Conservation (phyloP, 2,888 invertebrate genomes). For the Hydrotaea diabolus region DNA sequence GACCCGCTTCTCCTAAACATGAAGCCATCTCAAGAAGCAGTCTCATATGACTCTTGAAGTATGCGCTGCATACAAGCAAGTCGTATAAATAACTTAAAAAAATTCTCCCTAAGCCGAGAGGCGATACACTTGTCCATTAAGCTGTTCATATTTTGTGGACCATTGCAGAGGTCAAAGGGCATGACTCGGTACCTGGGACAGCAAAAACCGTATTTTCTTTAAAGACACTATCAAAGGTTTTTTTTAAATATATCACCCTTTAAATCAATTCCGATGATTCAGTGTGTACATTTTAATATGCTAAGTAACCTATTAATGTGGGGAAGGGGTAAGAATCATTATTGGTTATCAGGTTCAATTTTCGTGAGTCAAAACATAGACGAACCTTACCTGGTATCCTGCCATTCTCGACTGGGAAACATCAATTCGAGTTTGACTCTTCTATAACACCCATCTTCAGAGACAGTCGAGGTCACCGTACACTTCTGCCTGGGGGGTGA, state of each 20-base stretch:
- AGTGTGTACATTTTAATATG: constrained; percentile 46
- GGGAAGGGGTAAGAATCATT: constrained; percentile 56
- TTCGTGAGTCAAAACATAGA: constrained; percentile 51
- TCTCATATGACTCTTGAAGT: constrained; percentile 19
- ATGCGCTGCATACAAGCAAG: constrained; percentile 24
- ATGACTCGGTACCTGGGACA: constrained; percentile 56
- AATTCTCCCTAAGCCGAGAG: constrained; percentile 49
- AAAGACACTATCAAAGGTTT: neutral
- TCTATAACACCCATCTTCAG: constrained; percentile 34
- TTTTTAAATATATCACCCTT: constrained; percentile 31
- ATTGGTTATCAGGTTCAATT: constrained; percentile 40
- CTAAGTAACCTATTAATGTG: constrained; percentile 57
- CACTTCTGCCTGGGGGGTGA: constrained; percentile 24
- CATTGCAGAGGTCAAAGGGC: constrained; percentile 44
- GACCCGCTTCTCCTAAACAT: neutral
- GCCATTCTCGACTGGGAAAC: constrained; percentile 13
- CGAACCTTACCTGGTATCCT: constrained; percentile 54
- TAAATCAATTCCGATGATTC: constrained; percentile 37
- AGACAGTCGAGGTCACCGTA: constrained; percentile 20
- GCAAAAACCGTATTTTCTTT: constrained; percentile 23
- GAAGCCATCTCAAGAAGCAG: constrained; percentile 5
- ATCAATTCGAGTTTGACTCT: constrained; percentile 34
- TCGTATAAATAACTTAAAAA: constrained; percentile 57
- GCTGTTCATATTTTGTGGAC: constrained; percentile 57
- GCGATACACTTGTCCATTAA: constrained; percentile 54